phyloP scores from a whole-genome alignment of 2,113 vertebrate species.

The Myocastor coypus region DNA sequence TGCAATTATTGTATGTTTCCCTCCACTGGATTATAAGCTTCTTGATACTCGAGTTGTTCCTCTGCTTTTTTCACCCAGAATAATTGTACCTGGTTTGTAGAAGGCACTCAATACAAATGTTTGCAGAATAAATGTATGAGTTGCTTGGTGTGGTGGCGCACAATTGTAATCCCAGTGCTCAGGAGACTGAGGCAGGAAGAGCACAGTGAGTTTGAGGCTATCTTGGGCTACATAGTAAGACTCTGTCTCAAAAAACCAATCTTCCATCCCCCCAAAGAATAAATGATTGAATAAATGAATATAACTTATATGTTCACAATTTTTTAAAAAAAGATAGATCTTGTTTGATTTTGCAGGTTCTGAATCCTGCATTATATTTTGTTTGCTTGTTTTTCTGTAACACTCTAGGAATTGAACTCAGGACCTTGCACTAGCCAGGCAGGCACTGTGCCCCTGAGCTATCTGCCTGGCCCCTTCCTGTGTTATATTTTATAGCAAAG shows the following conservation, averaged over 20 bases:
- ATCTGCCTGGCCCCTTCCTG: too few species aligned
- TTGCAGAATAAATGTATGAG: constrained; percentile 10
- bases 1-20: background rate
- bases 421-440: too few species aligned
- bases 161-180: background rate
- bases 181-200: background rate
- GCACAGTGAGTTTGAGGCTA: background rate
- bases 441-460: too few species aligned
- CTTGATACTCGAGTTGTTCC: background rate
- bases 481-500: background rate
- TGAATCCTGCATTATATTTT: background rate
- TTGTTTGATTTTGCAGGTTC: background rate
- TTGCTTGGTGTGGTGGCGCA: background rate
- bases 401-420: too few species aligned
- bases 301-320: background rate
- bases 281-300: background rate
- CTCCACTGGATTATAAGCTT: background rate
- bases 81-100: background rate
- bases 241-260: background rate
- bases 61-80: background rate
- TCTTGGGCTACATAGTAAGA: background rate
- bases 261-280: background rate
- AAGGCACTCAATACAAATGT: background rate
- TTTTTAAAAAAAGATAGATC: background rate
- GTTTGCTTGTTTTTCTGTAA: too few species aligned